Base-by-base conservation (phyloP, 2,888 invertebrate species). In the Acleris holmiana region DNA sequence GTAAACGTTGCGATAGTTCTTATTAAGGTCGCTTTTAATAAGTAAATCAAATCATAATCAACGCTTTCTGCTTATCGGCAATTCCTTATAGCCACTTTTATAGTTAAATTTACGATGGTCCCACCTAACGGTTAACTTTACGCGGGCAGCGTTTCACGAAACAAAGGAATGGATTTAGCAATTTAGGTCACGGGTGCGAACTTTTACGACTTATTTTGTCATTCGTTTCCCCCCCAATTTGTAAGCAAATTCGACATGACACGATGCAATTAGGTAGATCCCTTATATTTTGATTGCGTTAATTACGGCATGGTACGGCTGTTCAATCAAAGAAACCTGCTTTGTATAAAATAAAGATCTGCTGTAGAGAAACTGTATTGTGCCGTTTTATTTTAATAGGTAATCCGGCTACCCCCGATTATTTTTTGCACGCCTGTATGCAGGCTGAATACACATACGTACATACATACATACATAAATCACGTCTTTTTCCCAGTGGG, bases 141-240 rank as follows among this genome's bases (percentile, higher is more conserved):
- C 51, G 60, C 51, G 46, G 46, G 23, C 46, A 63, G 44, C 63
- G 59, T 59, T 48, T 66, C 44, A 48, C 53, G 51, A 63, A 67
- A 67, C 67, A 67, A 63, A 63, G 58, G 49, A 68, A 68, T 64
- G 64, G 67, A 64, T 67, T 67, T 54, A 54, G 61, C 68, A 56
- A 68, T 68, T 68, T 67, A 35, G 67, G 68, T 68, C 67, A 67
- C 63, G 67, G 62, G 67, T 58, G 62, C 49, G 62, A 61, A 58
- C 56, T 47, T 61, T 66, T 66, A 61, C 63, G 65, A 46, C 55
- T 65, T 64, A 64, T 64, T 55, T 65, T 63, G 54, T 64, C 63
- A 56, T 63, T 54, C 41, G 44, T 41, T 23, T 10, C 15, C 44
- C 44, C 53, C 44, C 65, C 49, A 55, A 65, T 65, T 55, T 65